These are phyloP conservation scores for Serinus canaria DNA, from an alignment of 2,113 vertebrate species.

Conservation along the genomic window DNA sequence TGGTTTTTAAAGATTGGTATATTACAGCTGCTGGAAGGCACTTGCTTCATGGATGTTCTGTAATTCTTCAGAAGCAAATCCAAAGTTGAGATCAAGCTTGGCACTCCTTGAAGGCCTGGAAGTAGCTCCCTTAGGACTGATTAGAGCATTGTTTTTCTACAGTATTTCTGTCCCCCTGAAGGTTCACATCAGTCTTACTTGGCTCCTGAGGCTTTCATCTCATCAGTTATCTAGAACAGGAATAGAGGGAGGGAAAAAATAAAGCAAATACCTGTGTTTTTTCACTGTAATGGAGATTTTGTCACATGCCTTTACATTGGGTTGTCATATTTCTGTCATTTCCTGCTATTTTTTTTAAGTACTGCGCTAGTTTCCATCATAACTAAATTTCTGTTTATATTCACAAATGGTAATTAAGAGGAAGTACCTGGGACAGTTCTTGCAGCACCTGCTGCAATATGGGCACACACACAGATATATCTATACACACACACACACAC, in stretches of 20 bases:
- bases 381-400: not conserved
- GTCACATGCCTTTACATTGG: not conserved
- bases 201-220: not conserved
- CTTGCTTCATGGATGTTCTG: not conserved
- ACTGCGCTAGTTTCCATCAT: not conserved
- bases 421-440: not conserved
- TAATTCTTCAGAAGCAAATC: not conserved
- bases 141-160: not conserved
- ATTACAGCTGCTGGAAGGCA: not conserved
- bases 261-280: not conserved
- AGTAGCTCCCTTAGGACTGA: not conserved
- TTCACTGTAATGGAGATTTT: not conserved
- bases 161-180: not conserved
- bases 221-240: not conserved
- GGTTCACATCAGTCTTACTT: not conserved
- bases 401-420: not conserved
- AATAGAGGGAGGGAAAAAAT: accelerated
- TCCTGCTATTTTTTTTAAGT: not conserved
- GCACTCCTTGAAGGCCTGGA: not conserved
- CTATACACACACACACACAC: not conserved
- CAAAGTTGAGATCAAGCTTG: not conserved
- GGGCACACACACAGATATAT: not conserved
- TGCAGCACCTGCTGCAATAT: not conserved
- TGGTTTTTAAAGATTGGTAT: not conserved
- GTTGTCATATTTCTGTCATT: not conserved